These are phyloP conservation scores for Tricholauxania praeusta DNA, from an alignment of 2,888 invertebrate species.

Conservation along the genomic window DNA sequence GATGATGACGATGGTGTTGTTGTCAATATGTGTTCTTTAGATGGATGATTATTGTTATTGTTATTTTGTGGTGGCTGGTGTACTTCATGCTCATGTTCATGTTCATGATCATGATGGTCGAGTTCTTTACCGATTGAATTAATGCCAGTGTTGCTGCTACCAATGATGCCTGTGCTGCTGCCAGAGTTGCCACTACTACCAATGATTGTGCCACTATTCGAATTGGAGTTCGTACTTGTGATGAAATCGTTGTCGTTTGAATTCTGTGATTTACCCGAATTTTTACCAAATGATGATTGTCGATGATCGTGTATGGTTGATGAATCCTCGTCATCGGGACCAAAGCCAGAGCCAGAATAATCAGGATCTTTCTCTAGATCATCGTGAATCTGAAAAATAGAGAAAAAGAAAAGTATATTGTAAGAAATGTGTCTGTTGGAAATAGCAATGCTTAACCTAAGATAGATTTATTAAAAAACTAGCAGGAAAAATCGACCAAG, in stretches of 20 bases:
- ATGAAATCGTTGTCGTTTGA: constrained; percentile 61
- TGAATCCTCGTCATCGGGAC: constrained; percentile 84
- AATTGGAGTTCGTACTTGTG: constrained; percentile 51
- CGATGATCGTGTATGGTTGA: constrained; percentile 61
- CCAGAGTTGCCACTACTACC: constrained; percentile 62
- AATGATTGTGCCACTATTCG: constrained; percentile 66
- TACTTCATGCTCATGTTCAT: constrained; percentile 32
- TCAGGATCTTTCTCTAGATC: constrained; percentile 77
- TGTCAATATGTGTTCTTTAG: constrained; percentile 38
- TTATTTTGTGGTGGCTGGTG: constrained; percentile 32
- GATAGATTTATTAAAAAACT: too few relatives aligned
- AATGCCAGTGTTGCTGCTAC: constrained; percentile 61
- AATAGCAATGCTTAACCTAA: too few relatives aligned
- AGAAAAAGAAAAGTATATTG: constrained; percentile 22
- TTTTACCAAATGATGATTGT: constrained; percentile 46
- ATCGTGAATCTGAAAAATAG: constrained; percentile 66
- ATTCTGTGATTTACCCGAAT: constrained; percentile 58
- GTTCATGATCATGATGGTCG: constrained; percentile 33
- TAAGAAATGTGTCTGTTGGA: not conserved
- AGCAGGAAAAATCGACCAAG: too few relatives aligned
- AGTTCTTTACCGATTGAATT: constrained; percentile 65
- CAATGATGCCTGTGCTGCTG: constrained; percentile 63
- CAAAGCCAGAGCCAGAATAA: constrained; percentile 88
- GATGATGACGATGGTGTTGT: constrained; percentile 44
- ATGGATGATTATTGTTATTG: constrained; percentile 25